A percentile compares a stretch with the other conserved stretches of the same genome.
phyloP scores from a whole-genome alignment of 2,888 invertebrate genomes.

The Arrhopalites spinosus region DNA sequence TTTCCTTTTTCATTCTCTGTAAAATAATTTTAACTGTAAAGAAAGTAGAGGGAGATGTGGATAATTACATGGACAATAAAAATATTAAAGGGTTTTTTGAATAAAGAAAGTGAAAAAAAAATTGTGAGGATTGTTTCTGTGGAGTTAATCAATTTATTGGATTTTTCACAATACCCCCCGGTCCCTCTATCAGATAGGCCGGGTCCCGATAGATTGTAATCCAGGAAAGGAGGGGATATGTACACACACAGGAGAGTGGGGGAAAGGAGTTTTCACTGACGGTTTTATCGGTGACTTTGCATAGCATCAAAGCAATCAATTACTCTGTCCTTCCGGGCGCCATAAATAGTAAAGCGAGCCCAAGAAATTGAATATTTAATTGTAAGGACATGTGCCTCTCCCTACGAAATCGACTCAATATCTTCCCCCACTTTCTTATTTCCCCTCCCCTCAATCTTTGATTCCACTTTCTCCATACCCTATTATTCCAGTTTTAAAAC shows the following conservation, averaged over 20 bases:
- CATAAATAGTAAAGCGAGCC: not conserved
- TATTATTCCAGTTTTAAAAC: not conserved
- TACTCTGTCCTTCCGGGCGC: not conserved
- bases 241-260: too few species aligned
- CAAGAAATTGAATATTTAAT: constrained; percentile 7
- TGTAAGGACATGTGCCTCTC: not conserved
- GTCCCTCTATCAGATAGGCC: not conserved
- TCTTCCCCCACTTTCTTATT: not conserved
- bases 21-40: too few species aligned
- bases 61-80: too few species aligned
- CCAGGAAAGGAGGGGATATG: not conserved
- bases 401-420: not conserved
- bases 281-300: constrained; percentile 1
- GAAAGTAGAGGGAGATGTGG: too few species aligned
- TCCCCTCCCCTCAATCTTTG: not conserved
- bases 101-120: too few species aligned
- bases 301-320: constrained; percentile 9
- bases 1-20: not conserved
- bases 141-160: not conserved
- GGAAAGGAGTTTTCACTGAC: too few species aligned
- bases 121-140: not conserved
- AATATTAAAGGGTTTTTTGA: too few species aligned
- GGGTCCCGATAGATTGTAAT: too few species aligned
- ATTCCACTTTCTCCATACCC: not conserved
- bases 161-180: too few species aligned